Conservation (phyloP, 2,797 vertebrate species). For the Hafferia zeledoni region DNA sequence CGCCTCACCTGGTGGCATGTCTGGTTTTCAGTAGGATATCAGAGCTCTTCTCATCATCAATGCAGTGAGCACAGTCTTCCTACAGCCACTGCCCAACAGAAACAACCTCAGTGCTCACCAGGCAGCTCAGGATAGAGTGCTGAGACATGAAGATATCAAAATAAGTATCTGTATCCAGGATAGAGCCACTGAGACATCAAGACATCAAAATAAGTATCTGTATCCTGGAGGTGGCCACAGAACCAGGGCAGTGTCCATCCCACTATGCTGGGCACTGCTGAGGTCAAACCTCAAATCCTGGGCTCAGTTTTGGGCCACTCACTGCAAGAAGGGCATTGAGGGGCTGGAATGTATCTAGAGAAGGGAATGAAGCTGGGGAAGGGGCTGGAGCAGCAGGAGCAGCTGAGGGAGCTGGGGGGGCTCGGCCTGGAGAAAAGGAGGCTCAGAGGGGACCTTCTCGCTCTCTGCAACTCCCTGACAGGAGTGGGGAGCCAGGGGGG, state of each 20-base stretch:
- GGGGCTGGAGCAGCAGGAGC: background rate
- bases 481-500: background rate
- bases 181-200: background rate
- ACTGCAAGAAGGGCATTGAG: background rate
- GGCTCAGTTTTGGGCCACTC: too few relatives aligned
- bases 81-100: background rate
- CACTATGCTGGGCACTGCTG: background rate
- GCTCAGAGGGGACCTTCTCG: background rate
- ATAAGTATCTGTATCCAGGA: background rate
- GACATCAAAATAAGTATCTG: background rate
- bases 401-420: background rate
- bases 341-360: accelerated
- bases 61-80: background rate
- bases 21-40: background rate
- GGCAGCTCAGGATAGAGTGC: background rate
- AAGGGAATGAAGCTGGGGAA: accelerated
- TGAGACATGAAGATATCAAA: background rate
- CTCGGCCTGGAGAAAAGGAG: background rate
- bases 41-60: background rate
- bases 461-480: background rate
- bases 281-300: too few relatives aligned
- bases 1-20: background rate
- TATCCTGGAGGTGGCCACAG: background rate
- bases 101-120: background rate
- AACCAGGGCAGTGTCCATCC: background rate